Percentiles rank a stretch among this genome's conserved stretches.
These are phyloP conservation scores for Brachylomia viminalis DNA, from an alignment of 2,888 invertebrate species.

Conservation along the genomic window DNA sequence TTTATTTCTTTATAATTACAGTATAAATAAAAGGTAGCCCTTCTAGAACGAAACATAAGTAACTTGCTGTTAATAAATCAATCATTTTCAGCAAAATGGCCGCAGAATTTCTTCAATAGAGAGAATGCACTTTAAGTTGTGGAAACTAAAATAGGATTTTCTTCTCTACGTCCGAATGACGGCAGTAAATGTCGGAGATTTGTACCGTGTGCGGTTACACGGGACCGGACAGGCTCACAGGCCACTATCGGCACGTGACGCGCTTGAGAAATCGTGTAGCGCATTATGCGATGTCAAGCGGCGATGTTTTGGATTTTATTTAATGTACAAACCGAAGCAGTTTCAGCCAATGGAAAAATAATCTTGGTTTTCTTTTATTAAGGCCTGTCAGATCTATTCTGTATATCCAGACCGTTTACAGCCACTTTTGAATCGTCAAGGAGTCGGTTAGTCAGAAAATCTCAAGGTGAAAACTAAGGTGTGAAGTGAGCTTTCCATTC, in stretches of 20 bases:
- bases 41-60: background rate
- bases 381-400: background rate
- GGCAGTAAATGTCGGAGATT: conserved; percentile 57
- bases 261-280: conserved; percentile 38
- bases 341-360: background rate
- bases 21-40: background rate
- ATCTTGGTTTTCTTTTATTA: background rate
- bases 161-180: conserved; percentile 32
- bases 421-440: background rate
- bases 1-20: background rate
- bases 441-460: too few species aligned
- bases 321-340: background rate
- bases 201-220: conserved; percentile 58
- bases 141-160: conserved; percentile 53
- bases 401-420: background rate
- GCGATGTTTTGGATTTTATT: conserved; percentile 34
- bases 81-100: background rate
- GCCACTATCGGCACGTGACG: conserved; percentile 54
- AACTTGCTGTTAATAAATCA: conserved; percentile 18
- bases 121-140: conserved; percentile 43
- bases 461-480: background rate
- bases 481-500: background rate
- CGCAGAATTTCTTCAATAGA: conserved; percentile 16
- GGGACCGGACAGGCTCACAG: conserved; percentile 49
- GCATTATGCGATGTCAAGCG: conserved; percentile 45